Evolutionary conservation across 2,888 invertebrate species (phyloP), one percentile per base, ranked within the genome.

Genomic region (Cybosia mesomella): DNA sequence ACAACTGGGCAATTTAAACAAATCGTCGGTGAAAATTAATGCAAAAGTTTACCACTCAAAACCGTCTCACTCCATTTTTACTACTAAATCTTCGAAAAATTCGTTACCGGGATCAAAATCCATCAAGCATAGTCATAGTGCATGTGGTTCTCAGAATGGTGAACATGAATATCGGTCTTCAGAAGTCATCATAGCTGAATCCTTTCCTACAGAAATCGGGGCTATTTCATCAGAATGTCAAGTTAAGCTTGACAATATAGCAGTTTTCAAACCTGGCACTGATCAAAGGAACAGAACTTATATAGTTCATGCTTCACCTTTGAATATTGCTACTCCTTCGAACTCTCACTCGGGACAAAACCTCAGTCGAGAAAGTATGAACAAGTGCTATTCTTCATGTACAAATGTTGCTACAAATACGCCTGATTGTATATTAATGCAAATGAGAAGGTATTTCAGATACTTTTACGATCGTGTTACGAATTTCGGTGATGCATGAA

Each of bases 21-120:
- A 55, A 58, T 53, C 63, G 0, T 63, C 64, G 0, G 70, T 70
- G 28, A 66, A 70, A 66, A 67, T 70, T 21, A 70, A 70, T 43
- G 32, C 34, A 1, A 58, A 32, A 39, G 22, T n/a, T 36, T 24
- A 34, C 24, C 21, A 11, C 8, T 18, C 22, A 24, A 63, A 24
- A 54, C 43, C 24, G n/a, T 22, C 49, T 9, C 57, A 39, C 22
- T 34, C 65, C 18, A 58, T 53, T 54, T 60, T 32, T 43, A 61
- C 28, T 43, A 9, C 49, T 1, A 58, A 34, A 22, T 58, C 32
- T 8, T 34, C 18, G 7, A 54, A 36, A 34, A 28, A 54, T 21
- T 21, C 34, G 9, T 13, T n/a, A 4, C 36, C n/a, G 15, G 4
- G 43, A 28, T 32, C 49, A 2, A 34, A 15, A 21, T 21, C 32